Evolutionary conservation across 2,797 vertebrate genomes (phyloP).

Genomic region (Euthynnus affinis): DNA sequence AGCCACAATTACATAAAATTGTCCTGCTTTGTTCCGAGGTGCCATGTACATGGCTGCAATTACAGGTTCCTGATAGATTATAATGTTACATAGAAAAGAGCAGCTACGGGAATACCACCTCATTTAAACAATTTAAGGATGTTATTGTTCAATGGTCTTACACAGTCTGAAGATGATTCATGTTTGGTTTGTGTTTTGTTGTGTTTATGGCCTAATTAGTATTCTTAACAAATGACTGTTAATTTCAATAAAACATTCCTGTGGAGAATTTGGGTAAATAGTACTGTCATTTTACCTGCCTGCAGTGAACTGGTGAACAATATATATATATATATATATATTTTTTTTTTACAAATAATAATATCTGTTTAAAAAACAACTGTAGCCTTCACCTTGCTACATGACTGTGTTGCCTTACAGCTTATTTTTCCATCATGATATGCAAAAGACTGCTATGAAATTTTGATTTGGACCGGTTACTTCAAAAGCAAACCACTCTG

Average conservation of each 20-base stretch:
- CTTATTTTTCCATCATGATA: neutral
- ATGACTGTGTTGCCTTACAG: neutral
- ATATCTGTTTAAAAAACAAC: neutral
- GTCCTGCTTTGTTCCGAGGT: constrained; percentile 65
- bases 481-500: neutral
- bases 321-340: too few relatives aligned
- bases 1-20: constrained; percentile 41
- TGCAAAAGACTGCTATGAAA: neutral
- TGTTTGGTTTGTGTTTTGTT: neutral
- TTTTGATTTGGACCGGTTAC: neutral
- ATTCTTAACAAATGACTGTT: neutral
- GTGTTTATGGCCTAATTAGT: neutral
- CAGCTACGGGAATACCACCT: constrained; percentile 57
- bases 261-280: neutral
- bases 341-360: neutral
- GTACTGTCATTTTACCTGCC: neutral
- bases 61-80: constrained; percentile 67
- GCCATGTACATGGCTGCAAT: constrained; percentile 25
- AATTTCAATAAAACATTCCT: neutral
- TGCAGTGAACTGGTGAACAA: neutral
- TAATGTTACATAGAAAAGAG: constrained; percentile 63
- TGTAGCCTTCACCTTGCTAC: neutral
- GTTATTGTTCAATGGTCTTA: constrained; percentile 27
- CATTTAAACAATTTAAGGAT: constrained; percentile 37
- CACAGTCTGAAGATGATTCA: neutral